Evolutionary conservation across 2,113 vertebrate species (phyloP).

Genomic region (Chrysochloris asiatica): DNA sequence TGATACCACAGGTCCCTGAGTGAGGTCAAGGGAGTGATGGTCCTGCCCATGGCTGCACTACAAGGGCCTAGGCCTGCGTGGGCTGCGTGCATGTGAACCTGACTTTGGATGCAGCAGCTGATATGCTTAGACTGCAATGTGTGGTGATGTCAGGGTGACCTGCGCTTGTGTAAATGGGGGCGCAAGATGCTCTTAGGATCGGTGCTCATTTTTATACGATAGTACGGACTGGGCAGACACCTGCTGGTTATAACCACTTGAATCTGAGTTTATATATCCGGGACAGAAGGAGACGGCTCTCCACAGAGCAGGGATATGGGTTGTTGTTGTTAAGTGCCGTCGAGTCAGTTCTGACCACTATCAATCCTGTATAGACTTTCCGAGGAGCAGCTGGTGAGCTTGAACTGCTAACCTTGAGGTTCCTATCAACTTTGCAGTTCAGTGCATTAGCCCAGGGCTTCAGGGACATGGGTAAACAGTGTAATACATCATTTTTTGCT

Average conservation of each 20-base stretch:
- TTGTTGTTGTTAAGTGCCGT: too few species aligned
- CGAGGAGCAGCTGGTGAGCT: too few species aligned
- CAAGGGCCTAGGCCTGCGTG: accelerated
- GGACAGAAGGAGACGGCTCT: background rate
- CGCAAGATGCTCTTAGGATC: background rate
- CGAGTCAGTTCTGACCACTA: too few species aligned
- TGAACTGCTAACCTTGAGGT: too few species aligned
- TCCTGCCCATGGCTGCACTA: slow-evolving; percentile 49
- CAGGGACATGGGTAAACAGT: background rate
- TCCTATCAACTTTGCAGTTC: too few species aligned
- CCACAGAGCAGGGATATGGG: background rate
- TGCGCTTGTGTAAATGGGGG: accelerated
- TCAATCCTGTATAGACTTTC: too few species aligned
- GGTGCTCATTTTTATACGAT: background rate
- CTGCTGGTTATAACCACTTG: background rate
- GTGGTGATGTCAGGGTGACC: accelerated
- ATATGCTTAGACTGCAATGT: background rate
- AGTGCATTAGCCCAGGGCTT: too few species aligned
- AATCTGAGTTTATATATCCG: background rate
- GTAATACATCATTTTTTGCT: slow-evolving; percentile 59
- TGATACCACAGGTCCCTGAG: slow-evolving; percentile 86
- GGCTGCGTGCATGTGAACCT: accelerated
- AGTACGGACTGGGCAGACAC: background rate
- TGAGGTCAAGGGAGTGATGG: slow-evolving; percentile 83
- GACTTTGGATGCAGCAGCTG: accelerated